These are phyloP conservation scores for Theristicus caerulescens DNA, from an alignment of 2,113 vertebrate species.

Conservation along the genomic window DNA sequence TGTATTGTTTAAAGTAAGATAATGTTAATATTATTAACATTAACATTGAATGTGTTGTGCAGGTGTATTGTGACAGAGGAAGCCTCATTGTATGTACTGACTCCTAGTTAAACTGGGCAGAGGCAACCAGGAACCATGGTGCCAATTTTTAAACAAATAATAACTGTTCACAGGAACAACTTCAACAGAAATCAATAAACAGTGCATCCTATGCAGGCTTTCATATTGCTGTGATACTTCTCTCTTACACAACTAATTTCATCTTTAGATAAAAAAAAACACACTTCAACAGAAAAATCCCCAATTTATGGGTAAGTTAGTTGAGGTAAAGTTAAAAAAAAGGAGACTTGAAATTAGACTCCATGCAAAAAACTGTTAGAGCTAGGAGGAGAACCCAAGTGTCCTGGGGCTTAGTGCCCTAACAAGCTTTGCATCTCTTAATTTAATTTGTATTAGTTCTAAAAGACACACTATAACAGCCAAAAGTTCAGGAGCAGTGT, in stretches of 20 bases:
- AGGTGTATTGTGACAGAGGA: neutral
- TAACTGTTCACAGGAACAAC: neutral
- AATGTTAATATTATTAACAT: neutral
- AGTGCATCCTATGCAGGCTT: neutral
- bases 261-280: neutral
- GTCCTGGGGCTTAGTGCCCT: neutral
- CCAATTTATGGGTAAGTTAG: neutral
- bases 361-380: neutral
- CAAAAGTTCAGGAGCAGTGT: neutral
- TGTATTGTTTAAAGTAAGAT: neutral
- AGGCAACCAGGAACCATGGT: neutral
- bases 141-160: neutral
- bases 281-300: neutral
- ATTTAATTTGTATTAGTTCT: neutral
- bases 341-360: neutral
- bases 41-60: neutral
- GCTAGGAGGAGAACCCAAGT: neutral
- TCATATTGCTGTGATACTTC: neutral
- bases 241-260: neutral
- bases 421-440: neutral
- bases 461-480: neutral
- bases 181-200: neutral
- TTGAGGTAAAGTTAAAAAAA: neutral
- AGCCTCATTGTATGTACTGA: neutral
- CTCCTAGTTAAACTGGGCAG: neutral